Conservation (phyloP, 2,888 invertebrate species). For the Lamellibrachia satsuma region DNA sequence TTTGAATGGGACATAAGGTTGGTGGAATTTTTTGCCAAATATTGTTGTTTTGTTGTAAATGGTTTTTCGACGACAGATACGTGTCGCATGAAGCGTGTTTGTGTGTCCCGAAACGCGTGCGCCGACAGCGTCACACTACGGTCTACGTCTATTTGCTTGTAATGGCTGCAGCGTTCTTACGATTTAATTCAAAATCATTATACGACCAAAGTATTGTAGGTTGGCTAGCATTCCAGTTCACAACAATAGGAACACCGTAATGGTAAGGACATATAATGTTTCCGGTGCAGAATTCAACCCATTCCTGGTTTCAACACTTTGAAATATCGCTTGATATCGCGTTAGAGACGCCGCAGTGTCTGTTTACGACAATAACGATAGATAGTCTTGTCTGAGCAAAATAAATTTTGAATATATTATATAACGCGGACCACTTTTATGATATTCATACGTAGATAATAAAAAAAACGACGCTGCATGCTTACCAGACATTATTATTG, state of each 20-base stretch:
- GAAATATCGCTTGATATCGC: too few species aligned
- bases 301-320: too few species aligned
- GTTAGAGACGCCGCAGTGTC: too few species aligned
- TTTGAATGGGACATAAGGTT: slow-evolving; percentile 5
- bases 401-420: too few species aligned
- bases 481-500: too few species aligned
- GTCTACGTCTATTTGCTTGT: background rate
- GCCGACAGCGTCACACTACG: background rate
- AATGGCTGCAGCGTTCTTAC: background rate
- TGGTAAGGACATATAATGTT: background rate
- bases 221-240: background rate
- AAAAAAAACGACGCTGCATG: too few species aligned
- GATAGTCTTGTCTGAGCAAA: too few species aligned
- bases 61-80: background rate
- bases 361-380: too few species aligned
- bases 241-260: background rate
- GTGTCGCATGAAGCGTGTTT: background rate
- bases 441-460: too few species aligned
- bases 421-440: too few species aligned
- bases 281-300: too few species aligned
- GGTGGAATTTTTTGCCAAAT: background rate
- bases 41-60: background rate
- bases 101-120: background rate
- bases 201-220: too few species aligned
- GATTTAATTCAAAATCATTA: background rate